A percentile compares a stretch with the other conserved stretches of the same genome.
Evolutionary conservation across 2,113 vertebrate genomes (phyloP).

Genomic region (Aptenodytes patagonicus): DNA sequence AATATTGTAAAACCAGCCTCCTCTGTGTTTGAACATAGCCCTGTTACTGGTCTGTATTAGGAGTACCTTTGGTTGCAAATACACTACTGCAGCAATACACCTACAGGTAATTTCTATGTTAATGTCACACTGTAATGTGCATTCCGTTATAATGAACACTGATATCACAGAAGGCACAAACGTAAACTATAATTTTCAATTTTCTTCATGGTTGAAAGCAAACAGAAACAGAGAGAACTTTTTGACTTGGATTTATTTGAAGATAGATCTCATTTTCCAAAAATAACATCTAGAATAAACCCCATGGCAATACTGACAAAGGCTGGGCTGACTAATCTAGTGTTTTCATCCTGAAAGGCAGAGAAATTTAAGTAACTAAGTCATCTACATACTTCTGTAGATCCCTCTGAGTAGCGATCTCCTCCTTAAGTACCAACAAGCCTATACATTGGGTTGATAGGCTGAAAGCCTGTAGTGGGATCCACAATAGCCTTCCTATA

Average conservation of each 20-base stretch:
- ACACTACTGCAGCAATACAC: background rate
- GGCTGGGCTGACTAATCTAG: background rate
- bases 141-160: background rate
- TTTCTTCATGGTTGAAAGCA: background rate
- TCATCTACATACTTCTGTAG: background rate
- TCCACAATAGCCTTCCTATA: background rate
- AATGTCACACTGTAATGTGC: background rate
- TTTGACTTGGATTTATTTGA: background rate
- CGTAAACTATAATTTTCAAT: background rate
- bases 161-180: background rate
- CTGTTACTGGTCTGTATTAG: background rate
- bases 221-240: background rate
- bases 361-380: background rate
- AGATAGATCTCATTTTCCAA: background rate
- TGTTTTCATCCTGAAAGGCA: background rate
- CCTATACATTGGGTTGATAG: background rate
- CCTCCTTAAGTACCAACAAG: background rate
- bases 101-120: background rate
- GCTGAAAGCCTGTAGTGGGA: background rate
- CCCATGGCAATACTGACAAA: background rate
- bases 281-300: background rate
- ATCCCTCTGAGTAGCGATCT: background rate
- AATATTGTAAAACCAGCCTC: background rate
- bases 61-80: background rate
- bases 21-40: background rate